These are phyloP conservation scores for Eremobia ochroleuca DNA, from an alignment of 2,888 invertebrate genomes.

Conservation along the genomic window DNA sequence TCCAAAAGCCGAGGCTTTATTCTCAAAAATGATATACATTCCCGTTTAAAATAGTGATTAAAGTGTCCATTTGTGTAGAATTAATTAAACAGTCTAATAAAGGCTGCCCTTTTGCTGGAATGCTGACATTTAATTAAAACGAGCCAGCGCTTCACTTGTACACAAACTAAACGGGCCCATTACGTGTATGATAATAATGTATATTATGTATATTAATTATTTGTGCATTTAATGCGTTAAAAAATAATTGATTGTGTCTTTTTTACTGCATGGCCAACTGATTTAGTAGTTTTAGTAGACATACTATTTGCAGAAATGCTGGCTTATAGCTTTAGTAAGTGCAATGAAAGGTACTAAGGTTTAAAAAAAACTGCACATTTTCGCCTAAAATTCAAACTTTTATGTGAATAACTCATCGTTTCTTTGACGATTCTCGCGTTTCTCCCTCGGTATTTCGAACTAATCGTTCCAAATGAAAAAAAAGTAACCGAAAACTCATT, in stretches of 20 bases:
- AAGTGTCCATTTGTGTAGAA: slow-evolving; percentile 70
- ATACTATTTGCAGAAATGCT: background rate
- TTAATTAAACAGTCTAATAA: slow-evolving; percentile 76
- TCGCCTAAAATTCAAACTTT: background rate
- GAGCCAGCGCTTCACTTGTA: slow-evolving; percentile 68
- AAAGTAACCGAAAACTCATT: slow-evolving; percentile 60
- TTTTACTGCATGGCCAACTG: background rate
- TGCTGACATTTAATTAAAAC: slow-evolving; percentile 87
- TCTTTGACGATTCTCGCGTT: background rate
- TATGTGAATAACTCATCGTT: slow-evolving; percentile 20
- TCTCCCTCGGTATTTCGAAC: slow-evolving; percentile 52
- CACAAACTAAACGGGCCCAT: slow-evolving; percentile 77
- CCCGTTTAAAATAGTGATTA: slow-evolving; percentile 72
- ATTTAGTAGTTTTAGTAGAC: slow-evolving; percentile 11
- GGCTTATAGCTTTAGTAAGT: background rate
- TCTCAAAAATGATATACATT: slow-evolving; percentile 72
- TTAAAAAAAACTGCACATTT: background rate
- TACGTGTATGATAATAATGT: slow-evolving; percentile 73
- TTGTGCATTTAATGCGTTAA: slow-evolving; percentile 31
- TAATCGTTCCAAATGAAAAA: slow-evolving; percentile 56
- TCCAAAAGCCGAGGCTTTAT: slow-evolving; percentile 43
- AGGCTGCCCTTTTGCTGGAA: slow-evolving; percentile 82
- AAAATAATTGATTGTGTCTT: slow-evolving; percentile 23
- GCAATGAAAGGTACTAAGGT: background rate
- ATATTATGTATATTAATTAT: slow-evolving; percentile 51